A percentile compares a stretch with the other conserved stretches of the same genome.
These are phyloP conservation scores for Macrosiphum euphorbiae DNA, from an alignment of 2,888 invertebrate species.

Conservation along the genomic window DNA sequence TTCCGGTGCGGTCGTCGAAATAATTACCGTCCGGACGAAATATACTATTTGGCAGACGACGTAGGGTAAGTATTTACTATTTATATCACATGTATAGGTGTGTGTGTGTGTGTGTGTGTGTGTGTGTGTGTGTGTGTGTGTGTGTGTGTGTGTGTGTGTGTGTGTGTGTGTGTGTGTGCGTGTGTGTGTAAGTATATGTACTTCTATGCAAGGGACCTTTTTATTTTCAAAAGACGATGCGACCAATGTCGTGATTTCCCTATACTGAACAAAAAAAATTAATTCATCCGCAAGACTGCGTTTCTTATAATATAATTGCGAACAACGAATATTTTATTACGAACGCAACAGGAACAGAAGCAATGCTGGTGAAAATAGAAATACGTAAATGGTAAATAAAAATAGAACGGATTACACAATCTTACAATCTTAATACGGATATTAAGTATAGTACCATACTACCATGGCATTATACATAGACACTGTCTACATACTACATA, in stretches of 20 bases:
- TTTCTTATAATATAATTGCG: not conserved
- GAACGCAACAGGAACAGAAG: not conserved
- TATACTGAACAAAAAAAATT: not conserved
- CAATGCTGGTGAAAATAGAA: not conserved
- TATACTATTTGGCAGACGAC: not conserved
- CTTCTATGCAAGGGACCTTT: not conserved
- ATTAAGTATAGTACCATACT: too few relatives aligned
- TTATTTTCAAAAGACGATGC: not conserved
- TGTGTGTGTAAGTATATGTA: too few relatives aligned
- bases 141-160: not conserved
- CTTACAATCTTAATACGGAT: not conserved
- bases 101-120: not conserved
- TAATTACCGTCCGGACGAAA: conserved; percentile 25
- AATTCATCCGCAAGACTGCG: not conserved
- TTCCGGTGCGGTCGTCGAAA: conserved; percentile 36
- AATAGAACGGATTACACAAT: not conserved
- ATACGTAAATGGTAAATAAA: not conserved
- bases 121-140: not conserved
- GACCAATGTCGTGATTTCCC: not conserved
- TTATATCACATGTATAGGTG: not conserved
- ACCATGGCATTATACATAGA: not conserved
- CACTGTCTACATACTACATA: not conserved
- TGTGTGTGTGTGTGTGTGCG: not conserved
- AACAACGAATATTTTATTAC: not conserved
- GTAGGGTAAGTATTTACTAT: not conserved